phyloP scores from a whole-genome alignment of 2,888 invertebrate genomes.

The Axea sp. region DNA sequence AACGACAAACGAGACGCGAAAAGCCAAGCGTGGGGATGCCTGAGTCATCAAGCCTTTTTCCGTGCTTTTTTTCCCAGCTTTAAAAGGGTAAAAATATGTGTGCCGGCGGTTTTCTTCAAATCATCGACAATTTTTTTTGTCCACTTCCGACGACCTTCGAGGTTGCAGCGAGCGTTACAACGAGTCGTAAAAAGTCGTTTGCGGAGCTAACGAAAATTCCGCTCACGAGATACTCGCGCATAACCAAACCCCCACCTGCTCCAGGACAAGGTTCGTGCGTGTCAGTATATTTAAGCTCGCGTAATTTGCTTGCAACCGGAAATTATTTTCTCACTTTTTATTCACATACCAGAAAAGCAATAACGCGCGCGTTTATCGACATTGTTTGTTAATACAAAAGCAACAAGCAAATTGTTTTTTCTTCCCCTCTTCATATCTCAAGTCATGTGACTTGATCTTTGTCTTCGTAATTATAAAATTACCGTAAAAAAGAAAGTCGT shows the following conservation, averaged over 20 bases:
- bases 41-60: conserved; percentile 10
- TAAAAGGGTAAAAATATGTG: conserved; percentile 42
- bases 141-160: conserved; percentile 26
- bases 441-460: conserved; percentile 3
- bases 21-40: not conserved
- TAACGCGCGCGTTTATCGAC: conserved; percentile 20
- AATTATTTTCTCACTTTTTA: conserved; percentile 33
- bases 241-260: conserved; percentile 11
- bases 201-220: conserved; percentile 39
- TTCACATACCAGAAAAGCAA: conserved; percentile 20
- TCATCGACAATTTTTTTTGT: conserved; percentile 29
- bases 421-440: not conserved
- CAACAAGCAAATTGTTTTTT: not conserved
- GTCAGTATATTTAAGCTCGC: conserved; percentile 21
- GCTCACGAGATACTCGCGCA: conserved; percentile 7
- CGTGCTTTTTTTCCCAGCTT: not conserved
- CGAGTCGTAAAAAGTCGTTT: conserved; percentile 29
- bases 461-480: conserved; percentile 21
- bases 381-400: conserved; percentile 28
- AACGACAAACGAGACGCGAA: too few species aligned
- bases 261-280: conserved; percentile 7
- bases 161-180: conserved; percentile 25
- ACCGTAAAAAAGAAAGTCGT: conserved; percentile 1
- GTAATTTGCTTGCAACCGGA: conserved; percentile 7
- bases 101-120: conserved; percentile 36